Base-by-base conservation (phyloP, 2,888 invertebrate species). In the Caenorhabditis zanzibari region DNA sequence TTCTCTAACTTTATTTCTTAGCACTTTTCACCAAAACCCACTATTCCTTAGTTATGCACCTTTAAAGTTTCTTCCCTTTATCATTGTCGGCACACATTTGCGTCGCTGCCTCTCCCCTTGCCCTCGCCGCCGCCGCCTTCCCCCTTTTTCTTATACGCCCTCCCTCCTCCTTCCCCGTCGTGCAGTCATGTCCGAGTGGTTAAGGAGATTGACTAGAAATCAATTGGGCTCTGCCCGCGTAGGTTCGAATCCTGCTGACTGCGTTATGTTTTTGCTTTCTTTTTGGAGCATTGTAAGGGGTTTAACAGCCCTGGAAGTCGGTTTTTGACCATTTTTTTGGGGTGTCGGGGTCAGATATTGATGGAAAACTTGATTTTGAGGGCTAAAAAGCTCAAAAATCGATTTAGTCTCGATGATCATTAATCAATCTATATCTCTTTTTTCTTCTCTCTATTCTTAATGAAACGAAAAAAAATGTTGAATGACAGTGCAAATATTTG, bases 161-260 rank as follows among this genome's bases (percentile, higher is more conserved):
- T 52, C 38, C 38, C 52, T 16, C 26, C 2, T 19, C 12, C 19
- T 16, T 22, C 12, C 9, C 5, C n/a, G 7, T 16, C 66, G 74
- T 79, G 90, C 90, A 90, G 86, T 86, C 86, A 85, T 90, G 90
- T 90, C 90, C 89, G 90, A 90, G 90, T 89, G 90, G 90, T 90
- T 90, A 90, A 90, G 90, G 90, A 90, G 90, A 90, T 90, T 90
- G 90, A 90, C 90, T 90, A 88, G 90, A 90, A 90, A 90, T 90
- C 91, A 90, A 90, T 89, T 91, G 91, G 91, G 90, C 91, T 91
- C 81, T 89, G 90, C 88, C 88, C 90, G 90, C 90, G 90, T 86
- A 90, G 89, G 88, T 90, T 91, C 91, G 90, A 92, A 89, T 90
- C 90, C 90, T 90, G 90, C 90, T 86, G 87, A 84, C 88, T 90